Evolutionary conservation across 2,113 vertebrate species (phyloP).

Genomic region (Colaptes auratus): DNA sequence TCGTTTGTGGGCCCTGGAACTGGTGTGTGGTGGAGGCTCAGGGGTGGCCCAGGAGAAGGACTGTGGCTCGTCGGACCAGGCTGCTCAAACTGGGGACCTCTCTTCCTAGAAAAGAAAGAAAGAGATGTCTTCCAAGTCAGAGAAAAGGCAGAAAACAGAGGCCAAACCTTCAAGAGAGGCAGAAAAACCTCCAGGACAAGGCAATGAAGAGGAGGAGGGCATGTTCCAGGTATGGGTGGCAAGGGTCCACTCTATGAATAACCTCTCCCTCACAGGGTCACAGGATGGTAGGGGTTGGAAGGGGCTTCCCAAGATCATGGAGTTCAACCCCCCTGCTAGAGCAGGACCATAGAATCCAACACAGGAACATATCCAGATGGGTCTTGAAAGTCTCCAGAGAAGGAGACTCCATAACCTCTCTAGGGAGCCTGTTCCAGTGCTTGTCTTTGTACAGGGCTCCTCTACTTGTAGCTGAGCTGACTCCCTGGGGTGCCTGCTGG

Average conservation of each 20-base stretch:
- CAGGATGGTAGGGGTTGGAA: too few species aligned
- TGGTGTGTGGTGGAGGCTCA: background rate
- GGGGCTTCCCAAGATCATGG: too few species aligned
- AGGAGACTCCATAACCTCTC: too few species aligned
- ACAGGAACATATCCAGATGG: too few species aligned
- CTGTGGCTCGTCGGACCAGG: accelerated
- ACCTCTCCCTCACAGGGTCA: too few species aligned
- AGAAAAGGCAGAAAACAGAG: background rate
- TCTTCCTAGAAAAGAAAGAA: background rate
- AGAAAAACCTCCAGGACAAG: background rate
- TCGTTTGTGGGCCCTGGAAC: accelerated
- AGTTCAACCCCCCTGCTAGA: too few species aligned
- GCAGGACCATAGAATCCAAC: too few species aligned
- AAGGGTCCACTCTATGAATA: background rate
- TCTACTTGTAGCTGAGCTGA: background rate
- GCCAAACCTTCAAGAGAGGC: background rate
- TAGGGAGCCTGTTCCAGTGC: too few species aligned
- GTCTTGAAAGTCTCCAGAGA: too few species aligned
- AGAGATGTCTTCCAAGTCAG: background rate
- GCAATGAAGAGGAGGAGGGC: background rate
- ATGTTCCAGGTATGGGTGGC: background rate
- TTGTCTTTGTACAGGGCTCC: accelerated
- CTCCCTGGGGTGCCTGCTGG: too few species aligned
- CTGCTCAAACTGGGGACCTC: background rate
- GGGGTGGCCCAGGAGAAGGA: accelerated